Evolutionary conservation across 2,888 invertebrate species (phyloP), one percentile per base, ranked within the genome.

Genomic region (Drosophila kambysellisi): DNA sequence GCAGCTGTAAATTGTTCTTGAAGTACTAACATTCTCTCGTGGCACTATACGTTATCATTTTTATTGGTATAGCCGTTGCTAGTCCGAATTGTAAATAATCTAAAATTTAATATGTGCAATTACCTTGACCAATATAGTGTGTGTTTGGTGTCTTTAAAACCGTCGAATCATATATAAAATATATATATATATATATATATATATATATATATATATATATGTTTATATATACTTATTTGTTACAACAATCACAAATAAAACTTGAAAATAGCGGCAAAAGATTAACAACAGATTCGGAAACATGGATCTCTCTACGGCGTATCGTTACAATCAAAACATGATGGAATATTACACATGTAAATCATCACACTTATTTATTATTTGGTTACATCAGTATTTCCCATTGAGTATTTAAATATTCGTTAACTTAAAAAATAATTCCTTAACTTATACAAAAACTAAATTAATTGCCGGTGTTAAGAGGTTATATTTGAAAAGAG

Each of bases 311-410:
- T 97, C 97, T 92, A 98, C 98, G 92, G 98, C 98, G 91, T 98
- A 98, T 94, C 95, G 98, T 91, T 98, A 98, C 95, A 98, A 98
- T 94, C 98, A 98, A 93, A 98, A 98, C 94, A 98, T 98, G 98
- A 98, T 98, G 98, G 99, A 99, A 95, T 98, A 98, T 94, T 98
- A 98, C 93, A 98, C 98, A 94, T 98, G 98, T 98, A 96, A 74
- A 61, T 72, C 39, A 53, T 17, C 12, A 35, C 20, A n/a, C 12
- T 46, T 5, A 46, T 43, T 25, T 25, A 25, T 25, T 25, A 25
- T 25, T 46, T 7, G 12, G 8, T 20, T 46, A 25, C 25, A 4
- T 15, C 4, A 46, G 15, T 46, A 46, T 46, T 46, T 20, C 20
- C 1, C 15, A 20, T 20, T 20, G 7, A 15, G 7, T 2, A 41